These are phyloP conservation scores for Apamea anceps DNA, from an alignment of 2,888 invertebrate genomes.

Conservation along the genomic window DNA sequence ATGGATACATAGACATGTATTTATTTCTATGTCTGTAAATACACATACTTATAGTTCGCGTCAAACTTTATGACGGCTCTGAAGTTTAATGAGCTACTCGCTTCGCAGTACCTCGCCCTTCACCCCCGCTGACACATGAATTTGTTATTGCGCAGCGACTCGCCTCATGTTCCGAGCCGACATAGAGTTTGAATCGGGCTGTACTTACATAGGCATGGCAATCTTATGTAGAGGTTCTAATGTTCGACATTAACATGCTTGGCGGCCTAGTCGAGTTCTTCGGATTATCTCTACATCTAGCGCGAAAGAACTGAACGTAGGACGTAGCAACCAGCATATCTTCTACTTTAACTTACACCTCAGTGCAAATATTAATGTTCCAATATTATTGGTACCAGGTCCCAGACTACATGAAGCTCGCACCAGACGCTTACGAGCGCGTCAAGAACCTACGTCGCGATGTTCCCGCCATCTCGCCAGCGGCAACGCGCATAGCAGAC, in stretches of 20 bases:
- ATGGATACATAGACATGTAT: not conserved
- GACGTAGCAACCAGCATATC: too few relatives aligned
- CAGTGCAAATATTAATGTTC: not conserved
- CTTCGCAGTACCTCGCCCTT: not conserved
- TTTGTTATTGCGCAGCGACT: not conserved
- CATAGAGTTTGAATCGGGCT: not conserved
- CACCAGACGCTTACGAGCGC: constrained; percentile 81
- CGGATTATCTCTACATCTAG: not conserved
- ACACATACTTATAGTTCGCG: not conserved
- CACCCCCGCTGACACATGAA: not conserved
- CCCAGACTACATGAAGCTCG: constrained; percentile 84
- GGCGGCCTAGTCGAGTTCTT: not conserved
- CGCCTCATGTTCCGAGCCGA: not conserved
- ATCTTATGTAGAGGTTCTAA: too few relatives aligned
- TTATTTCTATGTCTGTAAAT: not conserved
- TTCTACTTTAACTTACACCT: not conserved
- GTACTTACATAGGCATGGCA: not conserved
- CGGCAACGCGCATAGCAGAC: constrained; percentile 75
- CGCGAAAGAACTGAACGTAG: not conserved
- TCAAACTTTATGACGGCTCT: not conserved
- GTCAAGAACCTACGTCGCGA: constrained; percentile 82
- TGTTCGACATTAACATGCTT: not conserved
- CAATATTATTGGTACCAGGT: constrained; percentile 69
- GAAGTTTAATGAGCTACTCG: not conserved
- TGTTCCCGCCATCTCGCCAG: constrained; percentile 82